Percentiles rank a stretch among this genome's conserved stretches.
Conservation (phyloP, 2,113 vertebrate genomes). For the Polyodon spathula region DNA sequence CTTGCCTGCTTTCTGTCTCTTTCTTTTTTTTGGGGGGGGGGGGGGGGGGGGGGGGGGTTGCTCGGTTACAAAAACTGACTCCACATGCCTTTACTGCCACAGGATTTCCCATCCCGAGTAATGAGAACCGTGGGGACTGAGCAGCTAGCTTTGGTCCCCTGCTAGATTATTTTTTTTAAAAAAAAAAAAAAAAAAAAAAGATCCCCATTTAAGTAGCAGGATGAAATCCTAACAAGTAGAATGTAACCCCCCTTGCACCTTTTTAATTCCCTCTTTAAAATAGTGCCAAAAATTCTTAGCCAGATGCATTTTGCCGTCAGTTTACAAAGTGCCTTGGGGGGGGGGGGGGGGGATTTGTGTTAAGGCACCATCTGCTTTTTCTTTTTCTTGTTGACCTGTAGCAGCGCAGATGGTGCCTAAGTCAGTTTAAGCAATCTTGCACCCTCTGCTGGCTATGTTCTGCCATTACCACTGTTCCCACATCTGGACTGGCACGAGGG, state of each 20-base stretch:
- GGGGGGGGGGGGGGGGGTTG: too few species aligned
- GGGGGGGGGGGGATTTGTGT: slow-evolving; percentile 70
- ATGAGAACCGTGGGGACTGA: too few species aligned
- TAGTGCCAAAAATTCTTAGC: slow-evolving; percentile 60
- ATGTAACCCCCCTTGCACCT: slow-evolving; percentile 35
- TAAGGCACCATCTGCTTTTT: slow-evolving; percentile 41
- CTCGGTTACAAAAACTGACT: too few species aligned
- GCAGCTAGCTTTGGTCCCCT: too few species aligned
- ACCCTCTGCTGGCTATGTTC: slow-evolving; percentile 53
- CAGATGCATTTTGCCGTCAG: slow-evolving; percentile 56
- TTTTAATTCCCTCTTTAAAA: slow-evolving; percentile 37
- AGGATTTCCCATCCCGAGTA: not conserved
- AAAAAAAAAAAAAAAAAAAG: too few species aligned
- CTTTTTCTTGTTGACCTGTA: slow-evolving; percentile 51
- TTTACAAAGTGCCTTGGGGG: slow-evolving; percentile 74
- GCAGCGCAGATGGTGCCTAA: slow-evolving; percentile 52
- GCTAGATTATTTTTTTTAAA: too few species aligned
- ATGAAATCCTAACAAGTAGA: too few species aligned
- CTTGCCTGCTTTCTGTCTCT: slow-evolving; percentile 33
- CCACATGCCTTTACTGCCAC: not conserved
- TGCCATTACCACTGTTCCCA: slow-evolving; percentile 41
- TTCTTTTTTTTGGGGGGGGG: not conserved
- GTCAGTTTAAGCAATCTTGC: slow-evolving; percentile 48
- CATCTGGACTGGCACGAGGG: slow-evolving; percentile 40
- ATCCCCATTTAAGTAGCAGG: too few species aligned